Percentiles rank a stretch among this genome's conserved stretches.
Evolutionary conservation across 2,797 vertebrate genomes (phyloP).

Genomic region (Graptemys geographica): DNA sequence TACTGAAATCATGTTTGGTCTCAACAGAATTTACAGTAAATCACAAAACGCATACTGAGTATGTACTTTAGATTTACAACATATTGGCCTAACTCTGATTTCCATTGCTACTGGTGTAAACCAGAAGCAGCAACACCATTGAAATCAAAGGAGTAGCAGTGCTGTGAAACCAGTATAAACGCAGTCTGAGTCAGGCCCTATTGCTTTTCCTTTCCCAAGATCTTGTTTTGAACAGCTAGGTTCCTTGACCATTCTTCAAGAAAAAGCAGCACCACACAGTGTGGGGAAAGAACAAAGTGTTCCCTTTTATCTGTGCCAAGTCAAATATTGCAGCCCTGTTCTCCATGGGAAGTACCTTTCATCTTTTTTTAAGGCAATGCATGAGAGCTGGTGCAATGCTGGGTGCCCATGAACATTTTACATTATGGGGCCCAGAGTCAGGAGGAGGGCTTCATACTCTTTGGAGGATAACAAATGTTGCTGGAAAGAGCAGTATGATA

Average conservation of each 20-base stretch:
- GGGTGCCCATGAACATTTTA: background rate
- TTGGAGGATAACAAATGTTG: background rate
- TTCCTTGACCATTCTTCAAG: conserved; percentile 32
- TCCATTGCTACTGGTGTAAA: background rate
- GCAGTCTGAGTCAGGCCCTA: background rate
- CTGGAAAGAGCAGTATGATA: background rate
- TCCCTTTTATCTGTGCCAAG: conserved; percentile 49
- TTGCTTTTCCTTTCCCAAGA: background rate
- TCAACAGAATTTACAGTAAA: background rate
- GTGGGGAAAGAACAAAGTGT: background rate
- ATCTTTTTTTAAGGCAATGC: conserved; percentile 23
- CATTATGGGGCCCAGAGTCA: background rate
- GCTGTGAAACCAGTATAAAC: background rate
- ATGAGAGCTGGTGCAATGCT: background rate
- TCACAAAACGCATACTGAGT: accelerated
- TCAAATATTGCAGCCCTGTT: conserved; percentile 59
- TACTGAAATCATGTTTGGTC: background rate
- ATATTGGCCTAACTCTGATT: background rate
- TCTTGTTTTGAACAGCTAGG: background rate
- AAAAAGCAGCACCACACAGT: conserved; percentile 5
- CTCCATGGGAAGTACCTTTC: conserved; percentile 33
- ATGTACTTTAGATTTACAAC: background rate
- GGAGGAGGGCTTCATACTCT: background rate
- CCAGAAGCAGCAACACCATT: background rate
- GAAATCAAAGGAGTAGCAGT: background rate